A percentile compares a stretch with the other conserved stretches of the same genome.
These are phyloP conservation scores for Parapristionchus giblindavisi DNA, from an alignment of 2,888 invertebrate species.

Conservation along the genomic window DNA sequence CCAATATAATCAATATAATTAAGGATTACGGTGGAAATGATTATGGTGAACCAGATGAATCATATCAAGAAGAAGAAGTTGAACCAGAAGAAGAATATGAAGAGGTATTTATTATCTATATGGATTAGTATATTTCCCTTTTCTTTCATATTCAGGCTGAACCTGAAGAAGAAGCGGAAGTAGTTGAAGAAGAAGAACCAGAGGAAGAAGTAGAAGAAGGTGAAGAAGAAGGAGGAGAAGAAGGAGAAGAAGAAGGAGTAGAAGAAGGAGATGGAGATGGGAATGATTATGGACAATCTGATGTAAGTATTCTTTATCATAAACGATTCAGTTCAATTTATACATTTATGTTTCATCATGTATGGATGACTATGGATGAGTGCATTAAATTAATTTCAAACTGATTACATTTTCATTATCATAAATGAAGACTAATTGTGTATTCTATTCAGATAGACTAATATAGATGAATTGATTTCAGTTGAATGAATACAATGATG, in stretches of 20 bases:
- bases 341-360: neutral
- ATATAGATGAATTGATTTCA: neutral
- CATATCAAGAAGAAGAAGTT: neutral
- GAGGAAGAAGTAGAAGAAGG: conserved; percentile 10
- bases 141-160: neutral
- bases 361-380: conserved; percentile 7
- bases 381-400: neutral
- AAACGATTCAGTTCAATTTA: neutral
- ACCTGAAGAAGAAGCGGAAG: conserved; percentile 15
- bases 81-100: neutral
- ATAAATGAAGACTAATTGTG: neutral
- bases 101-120: neutral
- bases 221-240: no score
- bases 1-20: neutral
- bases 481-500: neutral
- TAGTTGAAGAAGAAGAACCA: neutral
- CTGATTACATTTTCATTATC: neutral
- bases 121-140: neutral
- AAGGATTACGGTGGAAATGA: conserved; percentile 24
- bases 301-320: neutral
- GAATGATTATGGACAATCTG: conserved; percentile 1
- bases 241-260: neutral
- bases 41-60: neutral
- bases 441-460: neutral
- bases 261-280: neutral